Evolutionary conservation across 2,113 vertebrate genomes (phyloP), one percentile per base, ranked within the genome.

Genomic region (Sprattus sprattus): DNA sequence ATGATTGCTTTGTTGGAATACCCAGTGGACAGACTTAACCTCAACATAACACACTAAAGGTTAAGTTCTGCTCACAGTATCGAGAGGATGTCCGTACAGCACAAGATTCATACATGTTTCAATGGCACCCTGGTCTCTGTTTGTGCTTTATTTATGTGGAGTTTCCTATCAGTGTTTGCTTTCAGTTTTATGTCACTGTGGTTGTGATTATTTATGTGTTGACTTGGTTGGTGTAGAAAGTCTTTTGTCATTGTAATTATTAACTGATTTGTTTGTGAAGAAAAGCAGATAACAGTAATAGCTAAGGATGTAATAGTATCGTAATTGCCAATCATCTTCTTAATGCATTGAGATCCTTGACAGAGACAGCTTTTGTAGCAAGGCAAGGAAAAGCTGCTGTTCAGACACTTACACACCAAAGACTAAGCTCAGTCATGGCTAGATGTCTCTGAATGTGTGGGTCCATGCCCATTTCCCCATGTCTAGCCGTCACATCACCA

Each of bases 61-160:
- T 67, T 67, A 67, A 13, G 64, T 67, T 67, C 22, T 67, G n/a
- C 7, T 25, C 64, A 25, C 25, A 28, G 64, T 10, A 13, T 71
- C 10, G 2, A 67, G 60, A 67, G 60, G 20, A 67, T 25, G 22
- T 67, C 1, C 25, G 22, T 67, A 67, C 6, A 10, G 11, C 22
- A 1, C 11, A 25, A 25, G 64, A 28, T 71, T 71, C n/a, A 71
- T 25, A 15, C 54, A 88, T 81, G 87, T 91, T 82, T 92, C 90
- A 88, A n/a, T 90, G 82, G 45, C 89, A 39, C 64, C 64, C 64
- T 75, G 82, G 81, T 92, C 85, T 92, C 80, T 91, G 89, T 71
- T 13, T 93, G 89, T 92, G 83, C n/a, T 39, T 39, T 39, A 39
- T 71, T 71, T 91, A 85, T 93, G 92, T 92, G 91, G 92, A 89